Evolutionary conservation across 2,797 vertebrate species (phyloP).

Genomic region (Orestias chungarensis): DNA sequence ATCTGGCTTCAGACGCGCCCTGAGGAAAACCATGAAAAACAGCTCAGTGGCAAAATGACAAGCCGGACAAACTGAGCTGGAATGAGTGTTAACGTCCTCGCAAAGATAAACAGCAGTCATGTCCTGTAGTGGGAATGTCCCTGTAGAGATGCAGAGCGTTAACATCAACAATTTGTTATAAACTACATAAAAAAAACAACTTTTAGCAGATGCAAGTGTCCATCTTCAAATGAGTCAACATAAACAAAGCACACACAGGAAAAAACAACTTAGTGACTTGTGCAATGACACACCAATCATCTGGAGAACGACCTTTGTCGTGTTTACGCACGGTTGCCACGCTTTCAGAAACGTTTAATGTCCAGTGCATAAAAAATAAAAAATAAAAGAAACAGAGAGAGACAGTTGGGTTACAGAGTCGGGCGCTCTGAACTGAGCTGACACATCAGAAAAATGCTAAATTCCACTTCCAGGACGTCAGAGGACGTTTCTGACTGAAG

Average conservation of each 20-base stretch:
- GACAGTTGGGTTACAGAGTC: conserved; percentile 3
- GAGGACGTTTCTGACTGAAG: conserved; percentile 63
- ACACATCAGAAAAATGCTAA: conserved; percentile 57
- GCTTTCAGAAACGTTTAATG: conserved; percentile 14
- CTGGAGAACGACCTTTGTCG: conserved; percentile 22
- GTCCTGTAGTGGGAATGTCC: conserved; percentile 1
- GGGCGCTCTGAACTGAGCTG: conserved; percentile 31
- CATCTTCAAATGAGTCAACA: conserved; percentile 21
- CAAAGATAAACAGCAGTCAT: conserved; percentile 11
- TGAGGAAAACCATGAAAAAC: conserved; percentile 38
- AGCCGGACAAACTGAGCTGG: conserved; percentile 9
- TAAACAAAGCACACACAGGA: conserved; percentile 47
- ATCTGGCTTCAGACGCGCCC: conserved; percentile 42
- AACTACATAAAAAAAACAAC: conserved; percentile 1
- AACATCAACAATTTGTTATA: conserved; percentile 5
- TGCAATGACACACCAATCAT: conserved; percentile 9
- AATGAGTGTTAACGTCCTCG: conserved; percentile 26
- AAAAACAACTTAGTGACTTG: conserved; percentile 15
- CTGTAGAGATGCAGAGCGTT: background rate
- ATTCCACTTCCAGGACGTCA: conserved; percentile 60
- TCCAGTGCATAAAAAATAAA: background rate
- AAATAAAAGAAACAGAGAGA: background rate
- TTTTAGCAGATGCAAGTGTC: conserved; percentile 10
- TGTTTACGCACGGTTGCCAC: conserved; percentile 36
- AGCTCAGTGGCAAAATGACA: conserved; percentile 14